phyloP scores from a whole-genome alignment of 2,797 vertebrate genomes.

The Glyptemys insculpta region DNA sequence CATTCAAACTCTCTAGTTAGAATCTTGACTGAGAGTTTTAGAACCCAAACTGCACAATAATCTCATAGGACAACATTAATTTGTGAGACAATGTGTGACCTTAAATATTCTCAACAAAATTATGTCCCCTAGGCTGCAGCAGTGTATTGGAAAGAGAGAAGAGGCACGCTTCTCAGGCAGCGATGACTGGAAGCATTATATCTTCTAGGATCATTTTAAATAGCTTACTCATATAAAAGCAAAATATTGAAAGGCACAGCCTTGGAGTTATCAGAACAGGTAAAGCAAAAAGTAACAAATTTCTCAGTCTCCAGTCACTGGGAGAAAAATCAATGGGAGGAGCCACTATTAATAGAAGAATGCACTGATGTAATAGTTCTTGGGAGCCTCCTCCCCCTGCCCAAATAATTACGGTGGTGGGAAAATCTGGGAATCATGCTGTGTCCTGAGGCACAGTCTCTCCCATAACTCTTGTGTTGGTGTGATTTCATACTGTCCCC shows the following conservation, averaged over 20 bases:
- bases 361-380: background rate
- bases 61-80: slow-evolving; percentile 48
- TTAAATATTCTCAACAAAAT: background rate
- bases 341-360: background rate
- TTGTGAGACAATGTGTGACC: slow-evolving; percentile 23
- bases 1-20: slow-evolving; percentile 61
- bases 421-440: rapidly evolving
- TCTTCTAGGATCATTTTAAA: slow-evolving; percentile 56
- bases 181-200: slow-evolving; percentile 9
- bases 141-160: background rate
- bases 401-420: rapidly evolving
- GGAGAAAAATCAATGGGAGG: background rate
- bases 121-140: background rate
- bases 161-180: background rate
- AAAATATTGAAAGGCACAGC: slow-evolving; percentile 32
- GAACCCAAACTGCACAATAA: slow-evolving; percentile 53
- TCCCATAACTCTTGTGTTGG: background rate
- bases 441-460: background rate
- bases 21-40: slow-evolving; percentile 66
- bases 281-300: slow-evolving; percentile 8
- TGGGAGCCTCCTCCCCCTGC: rapidly evolving
- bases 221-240: slow-evolving; percentile 30
- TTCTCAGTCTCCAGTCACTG: background rate
- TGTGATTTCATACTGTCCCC: background rate
- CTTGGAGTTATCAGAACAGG: background rate